Conservation (phyloP, 1,140 invertebrate species). For the Camponotus pennsylvanicus region DNA sequence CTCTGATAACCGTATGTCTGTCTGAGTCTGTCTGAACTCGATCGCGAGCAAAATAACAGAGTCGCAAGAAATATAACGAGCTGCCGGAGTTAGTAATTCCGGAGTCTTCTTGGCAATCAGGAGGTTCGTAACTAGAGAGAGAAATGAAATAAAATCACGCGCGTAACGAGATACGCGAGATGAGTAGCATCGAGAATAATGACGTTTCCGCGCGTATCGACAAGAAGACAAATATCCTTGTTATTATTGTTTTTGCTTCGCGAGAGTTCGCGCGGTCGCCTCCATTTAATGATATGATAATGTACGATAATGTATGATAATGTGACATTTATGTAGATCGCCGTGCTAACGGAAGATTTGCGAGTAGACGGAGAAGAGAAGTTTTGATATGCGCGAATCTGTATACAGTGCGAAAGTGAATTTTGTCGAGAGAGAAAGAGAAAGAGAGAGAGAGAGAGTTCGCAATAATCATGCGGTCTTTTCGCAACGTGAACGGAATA, state of each 20-base stretch:
- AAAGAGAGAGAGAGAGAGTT: not conserved
- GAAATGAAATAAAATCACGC: not conserved
- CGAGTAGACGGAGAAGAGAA: conserved; percentile 27
- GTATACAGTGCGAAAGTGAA: conserved; percentile 29
- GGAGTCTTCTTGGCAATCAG: too few relatives aligned
- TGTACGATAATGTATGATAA: conserved; percentile 76
- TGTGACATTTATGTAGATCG: conserved; percentile 60
- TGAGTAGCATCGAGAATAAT: not conserved
- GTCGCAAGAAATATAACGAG: not conserved
- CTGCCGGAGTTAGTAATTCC: not conserved
- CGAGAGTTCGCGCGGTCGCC: conserved; percentile 53
- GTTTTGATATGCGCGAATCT: not conserved
- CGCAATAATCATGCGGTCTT: conserved; percentile 21
- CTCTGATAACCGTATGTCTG: not conserved
- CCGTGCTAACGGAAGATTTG: conserved; percentile 35
- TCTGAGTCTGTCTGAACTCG: not conserved
- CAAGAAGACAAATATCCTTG: conserved; percentile 9
- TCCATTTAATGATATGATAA: conserved; percentile 73
- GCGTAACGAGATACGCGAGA: not conserved
- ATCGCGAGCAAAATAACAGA: not conserved
- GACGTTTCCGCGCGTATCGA: not conserved
- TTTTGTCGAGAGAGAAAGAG: not conserved
- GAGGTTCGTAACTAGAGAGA: too few relatives aligned
- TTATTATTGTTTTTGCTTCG: conserved; percentile 44
- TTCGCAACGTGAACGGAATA: not conserved